Base-by-base conservation (phyloP, 2,888 invertebrate genomes). In the Brassicogethes aeneus region DNA sequence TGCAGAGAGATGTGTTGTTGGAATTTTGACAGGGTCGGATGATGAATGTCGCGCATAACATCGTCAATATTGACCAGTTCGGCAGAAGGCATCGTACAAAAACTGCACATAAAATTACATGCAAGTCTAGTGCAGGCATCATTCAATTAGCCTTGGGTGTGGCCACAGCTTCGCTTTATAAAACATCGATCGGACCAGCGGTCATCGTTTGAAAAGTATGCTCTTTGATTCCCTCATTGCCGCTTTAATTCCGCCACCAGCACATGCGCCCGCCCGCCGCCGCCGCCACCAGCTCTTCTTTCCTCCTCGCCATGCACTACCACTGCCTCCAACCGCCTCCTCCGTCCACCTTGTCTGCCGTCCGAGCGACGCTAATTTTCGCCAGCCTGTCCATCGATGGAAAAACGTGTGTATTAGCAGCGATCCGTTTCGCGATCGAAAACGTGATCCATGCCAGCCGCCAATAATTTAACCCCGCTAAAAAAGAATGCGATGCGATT, bases 181-280 rank as follows among this genome's bases (percentile, higher is more conserved):
- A 68, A 68, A 68, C 68, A 68, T 68, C 67, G 68, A 68, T 68
- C 68, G 68, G 65, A 65, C 66, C 61, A 67, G 64, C 67, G 68
- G 67, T 68, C 68, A 68, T 68, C 68, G 66, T 65, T 67, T 68
- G 62, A 67, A 68, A 68, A 68, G 66, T 68, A 61, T 65, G 66
- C 66, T 66, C 67, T 68, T 68, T 68, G 67, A 68, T 67, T 65
- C 65, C 60, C 53, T 66, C 63, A 64, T 65, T 66, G 65, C 63
- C 62, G 64, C 62, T 66, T 66, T 64, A 63, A 64, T 64, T 64
- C 61, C 59, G 46, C 34, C 36, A 34, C 46, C 48, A 39, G 60
- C 62, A 59, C 65, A 60, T 63, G 64, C 64, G 65, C 57, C 45
- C 36, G 48, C 46, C 41, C 38, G 15, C 33, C 35, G 35, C 45